Base-by-base conservation (phyloP, 2,888 invertebrate species). In the Julus scanicus region DNA sequence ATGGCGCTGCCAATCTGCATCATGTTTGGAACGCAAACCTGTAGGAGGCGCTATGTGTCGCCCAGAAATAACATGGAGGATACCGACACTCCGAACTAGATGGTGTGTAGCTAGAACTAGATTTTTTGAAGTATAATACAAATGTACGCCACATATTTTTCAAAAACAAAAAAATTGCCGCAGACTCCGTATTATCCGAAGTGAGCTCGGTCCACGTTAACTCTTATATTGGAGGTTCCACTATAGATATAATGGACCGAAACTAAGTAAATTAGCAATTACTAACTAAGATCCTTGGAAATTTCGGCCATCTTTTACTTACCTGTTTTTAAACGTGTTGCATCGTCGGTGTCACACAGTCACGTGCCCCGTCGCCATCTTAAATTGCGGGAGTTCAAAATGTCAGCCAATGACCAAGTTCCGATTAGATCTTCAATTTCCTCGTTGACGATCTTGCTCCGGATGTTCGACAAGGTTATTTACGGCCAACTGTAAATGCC, bases 391-490 rank as follows among this genome's bases (percentile, higher is more conserved):
- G 20, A 71, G 29, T 71, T 71, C 71, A 29, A n/a, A 5, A 71
- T 20, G 71, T 20, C 71, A 71, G 71, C 71, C 71, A 71, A 29
- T 71, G 71, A 71, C 71, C 20, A 71, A 29, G 29, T 20, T 8
- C 57, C 9, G 71, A 71, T 71, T 71, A 4, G 29, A 71, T 71
- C 71, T 20, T 29, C 29, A 9, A 29, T 71, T 29, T 20, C 20
- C 71, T 71, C 6, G 20, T 20, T 20, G 29, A 20, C 71, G 29
- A 29, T n/a, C 71, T 6, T 3, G 29, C 29, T 20, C 71, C 71
- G 71, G 71, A 71, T 71, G 71, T 71, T 71, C 71, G 29, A 1
- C 71, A 71, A 20, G 71, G 71, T 20, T 20, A 71, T 71, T 71
- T 71, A n/a, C 5, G 71, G 6, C 29, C 29, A 71, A 71, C 29